Percentiles rank a stretch among this genome's conserved stretches.
phyloP scores from a whole-genome alignment of 2,797 vertebrate species.

The Takifugu rubripes region DNA sequence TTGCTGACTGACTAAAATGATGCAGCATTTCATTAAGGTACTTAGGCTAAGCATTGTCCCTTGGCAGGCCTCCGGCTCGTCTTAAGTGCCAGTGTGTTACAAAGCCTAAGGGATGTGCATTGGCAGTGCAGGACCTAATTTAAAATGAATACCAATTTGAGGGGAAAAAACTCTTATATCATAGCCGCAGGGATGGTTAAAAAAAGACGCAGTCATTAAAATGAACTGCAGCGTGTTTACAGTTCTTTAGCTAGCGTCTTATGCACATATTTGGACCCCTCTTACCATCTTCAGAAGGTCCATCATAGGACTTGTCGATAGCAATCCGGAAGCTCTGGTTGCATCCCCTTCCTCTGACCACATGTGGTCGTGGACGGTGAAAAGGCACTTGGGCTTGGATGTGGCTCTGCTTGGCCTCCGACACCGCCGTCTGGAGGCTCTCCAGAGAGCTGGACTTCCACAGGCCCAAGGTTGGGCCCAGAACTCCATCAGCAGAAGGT shows the following conservation, averaged over 20 bases:
- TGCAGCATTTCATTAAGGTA: conserved; percentile 68
- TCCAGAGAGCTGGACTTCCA: conserved; percentile 97
- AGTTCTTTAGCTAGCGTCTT: neutral
- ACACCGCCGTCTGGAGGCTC: conserved; percentile 91
- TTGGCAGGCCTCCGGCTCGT: conserved; percentile 57
- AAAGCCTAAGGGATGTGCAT: conserved; percentile 47
- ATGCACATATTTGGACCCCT: neutral
- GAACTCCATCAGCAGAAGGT: conserved; percentile 49
- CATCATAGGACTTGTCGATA: conserved; percentile 95
- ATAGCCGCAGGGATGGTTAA: conserved; percentile 13
- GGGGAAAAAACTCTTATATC: conserved; percentile 5
- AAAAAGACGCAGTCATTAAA: conserved; percentile 10
- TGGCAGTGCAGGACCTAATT: conserved; percentile 33
- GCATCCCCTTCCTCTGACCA: conserved; percentile 87
- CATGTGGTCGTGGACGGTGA: conserved; percentile 83
- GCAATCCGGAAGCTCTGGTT: conserved; percentile 94
- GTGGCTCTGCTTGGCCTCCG: conserved; percentile 83
- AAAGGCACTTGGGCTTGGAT: conserved; percentile 84
- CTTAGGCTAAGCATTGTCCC: conserved; percentile 57
- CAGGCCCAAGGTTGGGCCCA: conserved; percentile 90
- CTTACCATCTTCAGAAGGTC: conserved; percentile 88
- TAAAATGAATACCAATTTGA: conserved; percentile 31
- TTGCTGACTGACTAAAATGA: conserved; percentile 65
- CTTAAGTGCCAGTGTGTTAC: conserved; percentile 47
- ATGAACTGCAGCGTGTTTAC: neutral